These are phyloP conservation scores for Mimas tiliae DNA, from an alignment of 2,888 invertebrate species.

Conservation along the genomic window DNA sequence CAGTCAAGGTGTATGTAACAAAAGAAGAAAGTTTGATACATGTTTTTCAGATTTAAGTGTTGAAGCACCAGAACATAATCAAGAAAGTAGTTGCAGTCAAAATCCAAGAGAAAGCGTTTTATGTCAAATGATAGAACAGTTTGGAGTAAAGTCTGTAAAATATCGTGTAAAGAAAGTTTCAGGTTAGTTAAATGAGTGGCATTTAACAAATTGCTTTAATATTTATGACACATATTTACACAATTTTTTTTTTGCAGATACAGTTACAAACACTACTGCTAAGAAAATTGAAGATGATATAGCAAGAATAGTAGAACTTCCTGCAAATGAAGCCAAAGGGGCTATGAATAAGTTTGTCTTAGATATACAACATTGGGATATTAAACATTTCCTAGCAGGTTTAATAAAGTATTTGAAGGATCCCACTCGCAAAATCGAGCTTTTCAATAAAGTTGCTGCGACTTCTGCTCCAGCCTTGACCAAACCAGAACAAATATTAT, in stretches of 20 bases:
- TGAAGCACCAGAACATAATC: constrained; percentile 27
- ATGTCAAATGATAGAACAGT: constrained; percentile 63
- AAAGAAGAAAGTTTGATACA: constrained; percentile 2
- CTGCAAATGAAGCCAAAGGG: constrained; percentile 45
- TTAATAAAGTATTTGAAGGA: constrained; percentile 62
- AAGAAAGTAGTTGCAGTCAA: constrained; percentile 23
- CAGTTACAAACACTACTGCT: constrained; percentile 42
- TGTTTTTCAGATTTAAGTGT: constrained; percentile 3
- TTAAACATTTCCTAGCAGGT: constrained; percentile 56
- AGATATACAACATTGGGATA: constrained; percentile 51
- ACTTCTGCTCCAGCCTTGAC: constrained; percentile 69
- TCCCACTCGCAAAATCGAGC: constrained; percentile 61
- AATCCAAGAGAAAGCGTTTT: constrained; percentile 56
- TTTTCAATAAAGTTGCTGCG: constrained; percentile 52
- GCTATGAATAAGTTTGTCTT: constrained; percentile 59
- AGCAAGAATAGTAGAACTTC: constrained; percentile 46
- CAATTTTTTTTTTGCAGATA: constrained; percentile 53
- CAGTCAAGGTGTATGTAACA: constrained; percentile 13
- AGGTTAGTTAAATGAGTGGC: constrained; percentile 48
- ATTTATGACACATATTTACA: background rate
- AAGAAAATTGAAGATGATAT: constrained; percentile 57
- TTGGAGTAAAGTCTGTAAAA: constrained; percentile 50
- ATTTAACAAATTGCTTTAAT: background rate
- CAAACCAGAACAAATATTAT: constrained; percentile 66
- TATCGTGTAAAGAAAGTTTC: constrained; percentile 48